These are phyloP conservation scores for Actinia equina DNA, from an alignment of 64 coral and sea anemone genomes.

Conservation along the genomic window DNA sequence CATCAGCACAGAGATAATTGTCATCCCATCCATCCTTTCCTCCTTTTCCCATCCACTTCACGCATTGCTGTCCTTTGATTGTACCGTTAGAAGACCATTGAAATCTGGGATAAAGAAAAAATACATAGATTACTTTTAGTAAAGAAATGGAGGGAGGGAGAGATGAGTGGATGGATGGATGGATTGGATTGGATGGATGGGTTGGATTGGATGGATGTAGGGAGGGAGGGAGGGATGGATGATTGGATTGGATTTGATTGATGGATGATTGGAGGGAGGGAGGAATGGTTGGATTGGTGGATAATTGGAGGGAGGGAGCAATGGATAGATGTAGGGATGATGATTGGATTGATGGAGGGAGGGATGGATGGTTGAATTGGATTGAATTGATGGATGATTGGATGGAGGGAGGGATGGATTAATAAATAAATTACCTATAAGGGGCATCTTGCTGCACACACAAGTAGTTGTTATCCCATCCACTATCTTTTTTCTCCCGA, in stretches of 20 bases:
- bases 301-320: no score
- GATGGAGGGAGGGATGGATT: not conserved
- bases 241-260: no score
- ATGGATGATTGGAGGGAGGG: no score
- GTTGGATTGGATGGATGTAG: no score
- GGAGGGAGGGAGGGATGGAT: no score
- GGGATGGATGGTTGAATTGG: not conserved
- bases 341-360: not conserved
- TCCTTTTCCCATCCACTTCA: conserved; percentile 15
- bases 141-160: no score
- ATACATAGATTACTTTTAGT: not conserved
- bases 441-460: conserved; percentile 38
- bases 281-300: no score
- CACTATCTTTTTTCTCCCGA: not conserved
- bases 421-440: conserved; percentile 20
- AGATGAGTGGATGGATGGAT: no score
- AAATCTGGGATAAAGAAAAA: conserved; percentile 8
- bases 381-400: not conserved
- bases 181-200: no score
- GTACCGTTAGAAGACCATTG: conserved; percentile 44
- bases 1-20: conserved; percentile 44
- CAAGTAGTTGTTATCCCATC: conserved; percentile 63
- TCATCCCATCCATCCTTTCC: conserved; percentile 28
- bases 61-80: conserved; percentile 24
- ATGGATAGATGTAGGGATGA: no score